Evolutionary conservation across 2,797 vertebrate species (phyloP), one percentile per base, ranked within the genome.

Genomic region (Microctenopoma lineatum): DNA sequence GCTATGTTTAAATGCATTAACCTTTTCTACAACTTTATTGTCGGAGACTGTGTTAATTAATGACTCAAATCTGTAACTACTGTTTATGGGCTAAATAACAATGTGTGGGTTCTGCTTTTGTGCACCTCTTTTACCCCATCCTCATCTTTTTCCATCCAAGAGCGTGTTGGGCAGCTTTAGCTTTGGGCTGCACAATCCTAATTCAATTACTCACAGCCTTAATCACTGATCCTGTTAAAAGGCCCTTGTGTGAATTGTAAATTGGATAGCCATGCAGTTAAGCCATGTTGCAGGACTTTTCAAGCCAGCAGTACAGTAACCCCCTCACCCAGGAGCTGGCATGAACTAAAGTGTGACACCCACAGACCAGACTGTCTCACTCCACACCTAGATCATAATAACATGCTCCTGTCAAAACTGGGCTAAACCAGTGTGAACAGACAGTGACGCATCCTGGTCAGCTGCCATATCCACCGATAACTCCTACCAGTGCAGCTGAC

Each of bases 121-220:
- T 47, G 45, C 18, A 58, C 46, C 67, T 67, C 11, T 53, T 41
- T 70, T 10, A 55, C 66, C 47, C 47, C 59, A 21, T 77, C 26
- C 25, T 55, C 39, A 34, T 72, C 42, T 54, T 36, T 18, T 60
- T 64, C 44, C 7, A 4, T 61, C 66, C 52, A 66, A 81, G 56
- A 75, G 38, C 67, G 64, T 9, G 21, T 64, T 47, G 32, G 57
- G 41, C 74, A 62, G 77, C 61, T 81, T 77, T 57, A 66, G 69
- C 80, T 74, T 71, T 1, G 32, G 65, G 74, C 47, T 0, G 26
- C 53, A 50, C 73, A 42, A 74, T 64, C 74, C 71, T 79, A 65
- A 84, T 84, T 80, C 65, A 78, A 60, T 87, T 87, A 88, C 78
- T 88, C 76, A 88, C 73, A 73, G 68, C 54, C 63, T 79, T 80